Base-by-base conservation (phyloP, 1,140 invertebrate genomes). In the Orchesella cincta region DNA sequence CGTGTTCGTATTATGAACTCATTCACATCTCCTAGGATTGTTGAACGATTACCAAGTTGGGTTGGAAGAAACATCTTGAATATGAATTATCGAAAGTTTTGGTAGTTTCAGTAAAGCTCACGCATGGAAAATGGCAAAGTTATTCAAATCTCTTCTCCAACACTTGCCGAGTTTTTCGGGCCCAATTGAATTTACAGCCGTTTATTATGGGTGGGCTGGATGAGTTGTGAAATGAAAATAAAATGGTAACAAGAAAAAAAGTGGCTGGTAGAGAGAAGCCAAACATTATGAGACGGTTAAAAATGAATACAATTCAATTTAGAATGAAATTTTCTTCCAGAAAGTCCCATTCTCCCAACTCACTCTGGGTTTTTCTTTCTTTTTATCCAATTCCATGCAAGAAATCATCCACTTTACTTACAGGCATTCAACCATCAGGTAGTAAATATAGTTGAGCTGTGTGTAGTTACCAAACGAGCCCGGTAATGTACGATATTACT, bases 281-380 rank as follows among this genome's bases (percentile, higher is more conserved):
- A 67, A 67, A 67, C 62, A 67, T 67, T 67, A 67, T 67, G 62
- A 67, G 62, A 67, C 62, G n/a, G 29, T 67, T 67, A 67, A 67
- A 67, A 67, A 67, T 67, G 62, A 67, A 67, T 67, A 31, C 62
- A 67, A 67, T 67, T 67, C 62, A 67, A 67, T 67, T 67, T 67
- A n/a, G 12, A 67, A 67, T 67, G 12, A 57, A 57, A 8, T 57
- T 57, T 57, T 57, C 52, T 14, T n/a, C n/a, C n/a, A n/a, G n/a
- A n/a, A n/a, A n/a, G n/a, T n/a, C 52, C 23, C 23, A 67, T 33
- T 67, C 31, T 67, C 23, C 31, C 62, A n/a, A 3, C 62, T 29
- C 62, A 29, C 62, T 67, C 62, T 57, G 26, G 5, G 5, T 31
- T 14, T 67, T 29, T 62, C 54, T 62, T n/a, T 12, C 62, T 67